Base-by-base conservation (phyloP, 2,113 vertebrate species). In the Falco punctatus region DNA sequence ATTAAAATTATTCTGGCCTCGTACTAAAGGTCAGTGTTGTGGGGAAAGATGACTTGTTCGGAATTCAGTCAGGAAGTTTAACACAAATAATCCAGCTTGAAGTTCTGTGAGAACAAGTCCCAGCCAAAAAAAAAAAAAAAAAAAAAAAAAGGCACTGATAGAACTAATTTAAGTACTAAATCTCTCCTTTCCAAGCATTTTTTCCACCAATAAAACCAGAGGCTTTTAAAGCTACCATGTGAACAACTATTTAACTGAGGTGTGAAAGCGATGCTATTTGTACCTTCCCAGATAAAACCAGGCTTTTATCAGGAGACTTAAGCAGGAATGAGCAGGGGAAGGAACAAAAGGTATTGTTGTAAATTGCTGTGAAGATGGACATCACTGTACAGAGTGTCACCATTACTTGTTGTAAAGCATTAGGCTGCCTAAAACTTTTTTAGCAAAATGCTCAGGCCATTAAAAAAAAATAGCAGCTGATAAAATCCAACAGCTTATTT, bases 51-150 rank as follows among this genome's bases (percentile, higher is more conserved):
- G 96, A 95, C 96, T 97, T 96, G 94, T 61, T 94, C 5, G 97
- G 96, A 97, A 97, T 97, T 96, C 94, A 94, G 93, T 96, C 97
- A 97, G 96, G 96, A 97, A 97, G 96, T 95, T 96, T 94, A 97
- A 97, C 89, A 97, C 95, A 97, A 97, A 97, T 96, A 97, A 95
- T 90, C 86, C 92, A 94, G 84, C 92, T 78, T 91, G 72, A 91
- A 97, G 89, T 94, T 95, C 96, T 97, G 95, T 96, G 97, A 97
- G 95, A 97, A 97, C 77, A 83, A 96, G 77, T 42, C 10, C 85
- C 49, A 86, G 95, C 72, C 92, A 92, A 95, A 62, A 28, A 71
- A 66, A 81, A 62, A 71, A 69, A 67, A 67, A 66, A 69, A 61
- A 35, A 73, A 42, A 27, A 32, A 22, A 54, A 51, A 15, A 28